phyloP scores from a whole-genome alignment of 2,888 invertebrate genomes.

The Scaptomyza reducta region DNA sequence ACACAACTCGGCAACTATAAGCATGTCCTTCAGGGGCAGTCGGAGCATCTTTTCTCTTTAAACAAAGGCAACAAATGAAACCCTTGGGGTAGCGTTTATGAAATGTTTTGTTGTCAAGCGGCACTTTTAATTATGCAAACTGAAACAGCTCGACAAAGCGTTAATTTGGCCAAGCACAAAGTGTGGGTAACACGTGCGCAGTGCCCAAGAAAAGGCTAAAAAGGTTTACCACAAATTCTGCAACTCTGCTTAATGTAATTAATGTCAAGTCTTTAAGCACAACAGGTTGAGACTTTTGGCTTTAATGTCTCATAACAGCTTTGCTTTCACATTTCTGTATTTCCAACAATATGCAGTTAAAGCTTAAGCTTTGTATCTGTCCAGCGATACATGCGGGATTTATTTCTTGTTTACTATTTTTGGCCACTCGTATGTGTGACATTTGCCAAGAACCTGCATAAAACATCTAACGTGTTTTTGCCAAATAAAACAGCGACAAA shows the following conservation, averaged over 20 bases:
- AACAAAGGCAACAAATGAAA: slow-evolving; percentile 22
- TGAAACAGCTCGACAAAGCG: slow-evolving; percentile 21
- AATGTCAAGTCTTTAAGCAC: slow-evolving; percentile 22
- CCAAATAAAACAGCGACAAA: not conserved
- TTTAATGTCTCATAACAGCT: not conserved
- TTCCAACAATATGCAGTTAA: not conserved
- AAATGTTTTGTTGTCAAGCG: slow-evolving; percentile 13
- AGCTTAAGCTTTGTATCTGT: not conserved
- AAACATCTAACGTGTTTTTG: not conserved
- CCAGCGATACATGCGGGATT: not conserved
- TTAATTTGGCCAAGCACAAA: slow-evolving; percentile 41
- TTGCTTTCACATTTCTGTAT: not conserved
- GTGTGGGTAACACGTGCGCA: slow-evolving; percentile 34
- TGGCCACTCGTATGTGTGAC: not conserved
- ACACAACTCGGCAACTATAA: not conserved
- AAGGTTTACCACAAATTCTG: slow-evolving; percentile 28
- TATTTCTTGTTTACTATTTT: not conserved
- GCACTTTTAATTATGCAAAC: slow-evolving; percentile 51
- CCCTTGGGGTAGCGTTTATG: slow-evolving; percentile 27
- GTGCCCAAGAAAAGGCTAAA: slow-evolving; percentile 25
- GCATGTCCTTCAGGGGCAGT: not conserved
- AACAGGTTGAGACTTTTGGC: not conserved
- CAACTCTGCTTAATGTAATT: slow-evolving; percentile 34
- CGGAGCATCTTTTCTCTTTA: slow-evolving; percentile 12
- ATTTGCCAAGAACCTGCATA: not conserved